Evolutionary conservation across 2,797 vertebrate species (phyloP).

Genomic region (Gymnodraco acuticeps): DNA sequence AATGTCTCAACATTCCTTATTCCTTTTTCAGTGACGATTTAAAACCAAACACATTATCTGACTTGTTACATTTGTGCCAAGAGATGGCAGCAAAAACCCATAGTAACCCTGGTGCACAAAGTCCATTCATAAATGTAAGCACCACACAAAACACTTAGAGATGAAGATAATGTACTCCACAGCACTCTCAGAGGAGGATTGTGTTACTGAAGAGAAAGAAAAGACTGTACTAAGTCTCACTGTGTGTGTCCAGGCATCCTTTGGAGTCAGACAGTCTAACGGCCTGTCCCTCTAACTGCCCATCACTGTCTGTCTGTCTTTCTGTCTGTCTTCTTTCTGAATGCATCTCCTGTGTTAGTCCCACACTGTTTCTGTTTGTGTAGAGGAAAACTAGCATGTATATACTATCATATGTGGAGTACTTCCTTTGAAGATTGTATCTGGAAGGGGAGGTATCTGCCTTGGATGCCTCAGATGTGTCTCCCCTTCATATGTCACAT

Average conservation of each 20-base stretch:
- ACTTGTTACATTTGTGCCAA: slow-evolving; percentile 29
- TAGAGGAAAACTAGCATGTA: slow-evolving; percentile 1
- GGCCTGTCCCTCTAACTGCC: neutral
- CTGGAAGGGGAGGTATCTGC: neutral
- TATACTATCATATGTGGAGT: slow-evolving; percentile 1
- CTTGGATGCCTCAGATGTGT: too few species aligned
- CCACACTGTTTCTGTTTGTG: neutral
- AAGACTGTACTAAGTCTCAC: slow-evolving; percentile 17
- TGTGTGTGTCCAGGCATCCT: slow-evolving; percentile 19
- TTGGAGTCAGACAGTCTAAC: slow-evolving; percentile 32
- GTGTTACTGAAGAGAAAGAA: slow-evolving; percentile 13
- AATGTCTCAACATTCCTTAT: neutral
- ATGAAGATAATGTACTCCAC: neutral
- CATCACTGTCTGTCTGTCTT: too few species aligned
- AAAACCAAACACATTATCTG: neutral
- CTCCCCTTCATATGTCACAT: too few species aligned
- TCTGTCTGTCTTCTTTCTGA: slow-evolving; percentile 8
- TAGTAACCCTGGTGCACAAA: neutral
- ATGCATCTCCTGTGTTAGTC: slow-evolving; percentile 9
- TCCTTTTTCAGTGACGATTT: neutral
- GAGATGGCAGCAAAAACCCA: slow-evolving; percentile 60
- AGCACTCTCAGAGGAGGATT: neutral
- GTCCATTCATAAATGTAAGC: neutral
- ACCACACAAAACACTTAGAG: neutral
- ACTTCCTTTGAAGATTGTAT: slow-evolving; percentile 11